Evolutionary conservation across 2,888 invertebrate species (phyloP).

Genomic region (Crocallis elinguaria): DNA sequence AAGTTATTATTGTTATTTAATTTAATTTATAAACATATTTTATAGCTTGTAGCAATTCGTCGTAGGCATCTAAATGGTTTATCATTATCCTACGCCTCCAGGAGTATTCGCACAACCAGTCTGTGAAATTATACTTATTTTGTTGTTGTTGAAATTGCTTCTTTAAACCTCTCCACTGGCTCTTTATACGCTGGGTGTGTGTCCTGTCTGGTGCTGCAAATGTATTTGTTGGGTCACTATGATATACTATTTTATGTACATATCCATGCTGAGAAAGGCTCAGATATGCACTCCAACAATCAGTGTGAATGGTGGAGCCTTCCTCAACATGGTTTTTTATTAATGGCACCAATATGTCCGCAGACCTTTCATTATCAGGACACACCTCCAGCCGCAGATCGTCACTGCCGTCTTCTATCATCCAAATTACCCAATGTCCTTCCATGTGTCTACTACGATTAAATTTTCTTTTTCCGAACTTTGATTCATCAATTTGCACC

Average conservation of each 20-base stretch:
- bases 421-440: constrained; percentile 39
- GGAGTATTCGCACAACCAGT: constrained; percentile 20
- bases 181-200: constrained; percentile 34
- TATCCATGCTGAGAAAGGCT: constrained; percentile 30
- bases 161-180: constrained; percentile 34
- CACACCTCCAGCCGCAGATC: constrained; percentile 45
- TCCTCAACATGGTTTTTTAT: constrained; percentile 39
- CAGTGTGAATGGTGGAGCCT: constrained; percentile 36
- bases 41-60: no score
- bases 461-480: no score
- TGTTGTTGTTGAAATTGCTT: constrained; percentile 18
- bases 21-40: no score
- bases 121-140: constrained; percentile 17
- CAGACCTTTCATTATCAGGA: constrained; percentile 36
- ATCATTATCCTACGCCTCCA: constrained; percentile 20
- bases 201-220: constrained; percentile 39
- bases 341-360: constrained; percentile 39
- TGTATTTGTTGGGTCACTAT: constrained; percentile 3
- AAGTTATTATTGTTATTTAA: no score
- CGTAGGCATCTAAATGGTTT: no score
- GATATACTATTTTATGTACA: constrained; percentile 31
- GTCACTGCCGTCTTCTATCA: constrained; percentile 41
- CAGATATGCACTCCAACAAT: constrained; percentile 37
- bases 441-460: background rate
- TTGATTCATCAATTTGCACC: no score